phyloP scores from a whole-genome alignment of 2,113 vertebrate genomes.

The Hippocampus barbouri region DNA sequence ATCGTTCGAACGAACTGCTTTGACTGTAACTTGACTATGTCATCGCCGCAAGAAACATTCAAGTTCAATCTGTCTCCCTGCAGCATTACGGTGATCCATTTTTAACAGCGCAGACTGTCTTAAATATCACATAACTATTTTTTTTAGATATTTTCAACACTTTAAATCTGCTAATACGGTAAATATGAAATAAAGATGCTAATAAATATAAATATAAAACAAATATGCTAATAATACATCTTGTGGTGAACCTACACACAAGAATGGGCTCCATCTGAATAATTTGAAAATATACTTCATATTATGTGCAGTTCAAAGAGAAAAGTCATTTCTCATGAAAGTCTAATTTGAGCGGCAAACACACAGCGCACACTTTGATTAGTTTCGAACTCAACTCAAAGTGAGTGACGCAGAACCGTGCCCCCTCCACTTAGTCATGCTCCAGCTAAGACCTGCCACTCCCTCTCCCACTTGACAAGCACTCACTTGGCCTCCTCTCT shows the following conservation, averaged over 20 bases:
- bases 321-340: constrained; percentile 12
- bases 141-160: no score
- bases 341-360: constrained; percentile 11
- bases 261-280: background rate
- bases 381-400: constrained; percentile 44
- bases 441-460: constrained; percentile 52
- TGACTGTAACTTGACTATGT: no score
- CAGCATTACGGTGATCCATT: no score
- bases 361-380: constrained; percentile 29
- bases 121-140: no score
- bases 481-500: constrained; percentile 13
- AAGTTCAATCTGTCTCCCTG: no score
- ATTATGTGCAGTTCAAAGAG: background rate
- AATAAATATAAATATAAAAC: background rate
- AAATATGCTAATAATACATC: constrained; percentile 1
- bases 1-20: no score
- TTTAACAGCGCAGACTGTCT: no score
- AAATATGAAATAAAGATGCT: background rate
- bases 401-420: constrained; percentile 46
- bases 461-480: constrained; percentile 18
- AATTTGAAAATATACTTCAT: background rate
- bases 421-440: constrained; percentile 49
- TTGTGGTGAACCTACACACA: background rate
- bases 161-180: no score
- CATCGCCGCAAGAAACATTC: no score